Base-by-base conservation (phyloP, 2,113 vertebrate species). In the Hoplias malabaricus region DNA sequence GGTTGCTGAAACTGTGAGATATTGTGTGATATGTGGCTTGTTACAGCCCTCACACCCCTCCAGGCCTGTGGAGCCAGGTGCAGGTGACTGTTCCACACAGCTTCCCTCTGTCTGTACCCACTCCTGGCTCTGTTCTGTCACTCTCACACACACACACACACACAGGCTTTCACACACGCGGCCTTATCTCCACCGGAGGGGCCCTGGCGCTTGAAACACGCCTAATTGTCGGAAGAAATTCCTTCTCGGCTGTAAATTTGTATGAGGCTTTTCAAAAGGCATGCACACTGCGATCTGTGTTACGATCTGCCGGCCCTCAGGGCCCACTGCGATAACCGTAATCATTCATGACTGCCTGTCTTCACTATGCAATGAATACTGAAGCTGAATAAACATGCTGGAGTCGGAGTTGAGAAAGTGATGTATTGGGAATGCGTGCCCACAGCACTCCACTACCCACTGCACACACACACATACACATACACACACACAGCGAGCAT, bases 271-370 rank as follows among this genome's bases (percentile, higher is more conserved):
- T 27, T 23, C 13, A n/a, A 78, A 79, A 85, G 57, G 71, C 84
- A 84, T 71, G 23, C 75, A 75, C 50, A 63, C 36, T 13, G 21
- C 57, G 36, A 59, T 43, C 56, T 21, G 29, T 31, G 42, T 57
- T 56, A 73, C 21, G 36, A 36, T 38, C 27, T 53, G 67, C 23
- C 40, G 29, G 56, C 70, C 77, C 81, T 81, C 74, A 75, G 40
- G 27, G 73, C 79, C 81, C 74, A 75, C 43, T 36, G 69, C 76
- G 81, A 87, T 88, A 86, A 87, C 82, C 79, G 48, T 87, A 87
- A 89, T 90, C 84, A 67, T 59, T 84, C 86, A 87, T 86, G 85
- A 89, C 85, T 82, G 78, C 74, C 87, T 89, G 76, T 71, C 76
- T 88, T 36, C 67, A 80, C 81, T 78, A 79, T 84, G 86, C 80